A percentile compares a stretch with the other conserved stretches of the same genome.
phyloP scores from a whole-genome alignment of 2,113 vertebrate species.

The Sitta europaea region DNA sequence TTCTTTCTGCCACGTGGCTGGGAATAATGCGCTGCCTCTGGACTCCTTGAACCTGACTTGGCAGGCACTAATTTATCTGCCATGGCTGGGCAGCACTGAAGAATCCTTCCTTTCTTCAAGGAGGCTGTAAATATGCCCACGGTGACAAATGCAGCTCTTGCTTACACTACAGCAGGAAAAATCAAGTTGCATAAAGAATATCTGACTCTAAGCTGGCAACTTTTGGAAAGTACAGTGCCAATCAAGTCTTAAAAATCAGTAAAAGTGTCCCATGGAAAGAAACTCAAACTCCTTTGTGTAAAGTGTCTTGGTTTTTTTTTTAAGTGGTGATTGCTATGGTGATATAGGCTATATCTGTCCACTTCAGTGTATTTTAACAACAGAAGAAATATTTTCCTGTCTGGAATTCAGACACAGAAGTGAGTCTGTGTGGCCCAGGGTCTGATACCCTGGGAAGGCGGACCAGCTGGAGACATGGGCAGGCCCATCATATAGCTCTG shows the following conservation, averaged over 20 bases:
- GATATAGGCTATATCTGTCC: background rate
- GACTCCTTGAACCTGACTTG: background rate
- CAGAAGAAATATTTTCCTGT: background rate
- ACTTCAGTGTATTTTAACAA: background rate
- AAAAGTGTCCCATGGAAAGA: background rate
- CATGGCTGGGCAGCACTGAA: fast-evolving
- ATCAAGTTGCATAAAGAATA: background rate
- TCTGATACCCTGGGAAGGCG: background rate
- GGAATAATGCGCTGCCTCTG: background rate
- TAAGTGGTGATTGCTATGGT: background rate
- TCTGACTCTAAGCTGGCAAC: background rate
- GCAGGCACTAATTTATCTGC: background rate
- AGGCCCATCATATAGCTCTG: background rate
- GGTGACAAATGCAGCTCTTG: background rate
- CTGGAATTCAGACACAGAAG: background rate
- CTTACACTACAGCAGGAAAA: background rate
- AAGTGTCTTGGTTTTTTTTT: background rate
- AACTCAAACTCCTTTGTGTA: fast-evolving
- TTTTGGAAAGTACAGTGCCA: background rate
- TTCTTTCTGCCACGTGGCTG: background rate
- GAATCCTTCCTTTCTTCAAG: background rate
- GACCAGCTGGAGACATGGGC: fast-evolving
- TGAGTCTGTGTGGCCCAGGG: background rate
- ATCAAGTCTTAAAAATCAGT: background rate
- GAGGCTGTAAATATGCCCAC: background rate